Conservation (phyloP, 2,888 invertebrate species). For the Drosophila sordidula region DNA sequence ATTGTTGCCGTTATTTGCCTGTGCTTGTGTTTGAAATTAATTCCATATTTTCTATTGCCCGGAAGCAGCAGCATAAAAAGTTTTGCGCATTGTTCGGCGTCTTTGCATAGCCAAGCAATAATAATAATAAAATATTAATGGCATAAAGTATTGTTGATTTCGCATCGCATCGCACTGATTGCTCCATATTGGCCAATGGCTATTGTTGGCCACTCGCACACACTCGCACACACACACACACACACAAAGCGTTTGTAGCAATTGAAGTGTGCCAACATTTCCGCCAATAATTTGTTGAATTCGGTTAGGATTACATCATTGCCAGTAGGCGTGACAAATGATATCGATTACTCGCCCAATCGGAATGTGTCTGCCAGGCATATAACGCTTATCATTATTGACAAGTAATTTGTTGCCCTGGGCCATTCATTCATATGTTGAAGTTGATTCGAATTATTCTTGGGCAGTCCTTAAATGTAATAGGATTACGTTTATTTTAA, state of each 20-base stretch:
- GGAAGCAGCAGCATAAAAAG: conserved; percentile 50
- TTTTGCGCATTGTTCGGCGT: conserved; percentile 50
- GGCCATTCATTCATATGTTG: background rate
- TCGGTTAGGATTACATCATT: conserved; percentile 53
- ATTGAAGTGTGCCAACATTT: conserved; percentile 63
- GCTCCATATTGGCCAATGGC: conserved; percentile 35
- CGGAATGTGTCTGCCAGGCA: conserved; percentile 4
- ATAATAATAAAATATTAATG: conserved; percentile 76
- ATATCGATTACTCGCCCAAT: conserved; percentile 47
- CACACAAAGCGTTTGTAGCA: conserved; percentile 4
- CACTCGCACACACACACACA: conserved; percentile 7
- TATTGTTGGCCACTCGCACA: conserved; percentile 29
- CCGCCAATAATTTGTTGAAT: conserved; percentile 62
- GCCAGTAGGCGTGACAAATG: conserved; percentile 20
- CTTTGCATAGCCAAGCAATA: conserved; percentile 64
- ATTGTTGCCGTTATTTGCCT: conserved; percentile 48
- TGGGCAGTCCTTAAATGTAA: background rate
- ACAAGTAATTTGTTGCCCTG: background rate
- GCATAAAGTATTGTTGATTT: conserved; percentile 60
- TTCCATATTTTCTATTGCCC: conserved; percentile 55
- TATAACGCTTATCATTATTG: background rate
- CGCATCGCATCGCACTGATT: conserved; percentile 43
- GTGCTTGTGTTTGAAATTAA: conserved; percentile 42
- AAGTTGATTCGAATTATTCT: background rate
- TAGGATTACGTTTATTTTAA: background rate